phyloP scores from a whole-genome alignment of 2,888 invertebrate genomes.

The Caenorhabditis sp. region DNA sequence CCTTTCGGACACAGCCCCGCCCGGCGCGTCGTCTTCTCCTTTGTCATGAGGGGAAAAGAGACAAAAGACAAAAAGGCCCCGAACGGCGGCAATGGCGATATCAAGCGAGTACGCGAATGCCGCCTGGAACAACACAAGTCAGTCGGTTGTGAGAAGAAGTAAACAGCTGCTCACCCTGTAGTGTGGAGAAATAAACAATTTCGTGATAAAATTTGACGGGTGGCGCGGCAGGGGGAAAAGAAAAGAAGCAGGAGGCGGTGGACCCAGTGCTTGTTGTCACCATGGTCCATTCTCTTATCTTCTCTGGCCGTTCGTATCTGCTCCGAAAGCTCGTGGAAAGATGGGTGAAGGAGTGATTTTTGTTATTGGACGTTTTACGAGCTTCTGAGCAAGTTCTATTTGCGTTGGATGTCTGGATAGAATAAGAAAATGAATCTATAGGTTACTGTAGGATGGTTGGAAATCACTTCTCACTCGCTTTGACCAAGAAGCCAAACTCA shows the following conservation, averaged over 20 bases:
- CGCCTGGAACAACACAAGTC: conserved; percentile 11
- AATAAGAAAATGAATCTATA: too few species aligned
- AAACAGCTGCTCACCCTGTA: conserved; percentile 58
- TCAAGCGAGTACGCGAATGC: conserved; percentile 39
- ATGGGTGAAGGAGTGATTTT: too few species aligned
- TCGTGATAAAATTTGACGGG: conserved; percentile 60
- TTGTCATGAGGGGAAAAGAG: not conserved
- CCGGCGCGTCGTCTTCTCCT: not conserved
- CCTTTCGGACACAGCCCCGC: not conserved
- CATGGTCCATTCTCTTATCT: conserved; percentile 32
- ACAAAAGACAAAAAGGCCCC: conserved; percentile 9
- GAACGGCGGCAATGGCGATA: conserved; percentile 30
- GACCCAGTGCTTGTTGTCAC: conserved; percentile 25
- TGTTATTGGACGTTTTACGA: too few species aligned
- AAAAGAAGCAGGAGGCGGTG: not conserved
- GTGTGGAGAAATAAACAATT: conserved; percentile 60
- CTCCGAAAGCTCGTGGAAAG: too few species aligned
- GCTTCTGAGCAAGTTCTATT: too few species aligned
- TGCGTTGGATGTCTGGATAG: too few species aligned
- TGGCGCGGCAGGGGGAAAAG: conserved; percentile 22
- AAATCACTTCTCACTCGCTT: too few species aligned
- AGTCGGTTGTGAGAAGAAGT: conserved; percentile 38
- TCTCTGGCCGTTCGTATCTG: not conserved
- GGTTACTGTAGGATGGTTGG: too few species aligned
- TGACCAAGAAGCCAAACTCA: too few species aligned